phyloP scores from a whole-genome alignment of 2,888 invertebrate species.

The Rambutsinella grinnellia region DNA sequence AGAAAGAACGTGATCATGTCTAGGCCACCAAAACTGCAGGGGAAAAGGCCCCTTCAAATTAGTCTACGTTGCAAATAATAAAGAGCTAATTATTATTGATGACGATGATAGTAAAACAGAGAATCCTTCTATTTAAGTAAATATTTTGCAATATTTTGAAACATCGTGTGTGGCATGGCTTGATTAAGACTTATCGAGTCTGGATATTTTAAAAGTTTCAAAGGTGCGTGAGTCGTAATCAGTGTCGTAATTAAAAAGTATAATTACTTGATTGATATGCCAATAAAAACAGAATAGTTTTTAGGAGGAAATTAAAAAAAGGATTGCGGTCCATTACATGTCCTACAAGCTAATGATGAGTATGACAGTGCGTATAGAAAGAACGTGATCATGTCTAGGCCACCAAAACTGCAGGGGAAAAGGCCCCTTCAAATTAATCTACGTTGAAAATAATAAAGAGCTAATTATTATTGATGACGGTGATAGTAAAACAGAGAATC shows the following conservation, averaged over 20 bases:
- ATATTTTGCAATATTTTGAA: too few species aligned
- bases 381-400: slow-evolving; percentile 28
- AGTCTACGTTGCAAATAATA: not conserved
- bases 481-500: not conserved
- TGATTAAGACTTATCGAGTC: too few species aligned
- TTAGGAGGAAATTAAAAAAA: slow-evolving; percentile 8
- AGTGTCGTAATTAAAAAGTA: too few species aligned
- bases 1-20: slow-evolving; percentile 16
- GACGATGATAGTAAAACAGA: not conserved
- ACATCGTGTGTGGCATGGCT: too few species aligned
- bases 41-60: not conserved
- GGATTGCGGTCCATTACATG: not conserved
- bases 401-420: not conserved
- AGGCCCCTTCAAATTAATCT: not conserved
- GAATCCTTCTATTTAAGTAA: too few species aligned
- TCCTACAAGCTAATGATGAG: not conserved
- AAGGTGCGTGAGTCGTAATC: too few species aligned
- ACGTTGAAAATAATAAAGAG: not conserved
- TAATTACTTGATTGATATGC: too few species aligned
- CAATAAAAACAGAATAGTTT: slow-evolving; percentile 5
- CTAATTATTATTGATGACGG: not conserved
- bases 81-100: not conserved
- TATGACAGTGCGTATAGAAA: not conserved
- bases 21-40: slow-evolving; percentile 5
- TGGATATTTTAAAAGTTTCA: too few species aligned